Percentiles rank a stretch among this genome's conserved stretches.
These are phyloP conservation scores for Eolophus roseicapilla DNA, from an alignment of 2,113 vertebrate genomes.

Conservation along the genomic window DNA sequence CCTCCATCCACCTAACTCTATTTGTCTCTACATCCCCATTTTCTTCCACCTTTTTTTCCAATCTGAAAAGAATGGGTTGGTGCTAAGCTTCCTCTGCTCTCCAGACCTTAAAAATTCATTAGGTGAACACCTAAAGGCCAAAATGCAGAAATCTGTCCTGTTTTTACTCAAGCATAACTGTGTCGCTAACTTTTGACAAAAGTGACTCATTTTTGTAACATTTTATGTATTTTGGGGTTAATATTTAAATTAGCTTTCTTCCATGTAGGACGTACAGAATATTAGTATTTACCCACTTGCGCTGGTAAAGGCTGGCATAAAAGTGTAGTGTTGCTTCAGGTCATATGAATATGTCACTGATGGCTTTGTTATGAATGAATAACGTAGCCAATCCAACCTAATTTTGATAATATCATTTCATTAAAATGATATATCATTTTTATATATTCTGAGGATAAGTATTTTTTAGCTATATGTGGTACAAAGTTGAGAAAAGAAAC, in stretches of 20 bases:
- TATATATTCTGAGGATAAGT: neutral
- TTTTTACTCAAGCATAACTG: neutral
- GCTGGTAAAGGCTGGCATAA: neutral
- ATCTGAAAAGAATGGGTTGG: neutral
- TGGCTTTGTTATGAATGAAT: neutral
- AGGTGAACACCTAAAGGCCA: neutral
- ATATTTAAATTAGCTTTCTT: neutral
- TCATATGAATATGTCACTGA: neutral
- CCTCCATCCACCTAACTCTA: neutral
- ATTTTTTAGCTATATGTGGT: constrained; percentile 18
- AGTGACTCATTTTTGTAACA: neutral
- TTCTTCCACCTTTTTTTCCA: neutral
- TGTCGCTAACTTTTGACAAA: neutral
- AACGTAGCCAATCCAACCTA: neutral
- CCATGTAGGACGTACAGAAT: neutral
- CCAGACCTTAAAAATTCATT: neutral
- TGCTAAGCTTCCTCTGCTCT: neutral
- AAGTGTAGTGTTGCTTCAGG: neutral
- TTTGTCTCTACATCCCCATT: neutral
- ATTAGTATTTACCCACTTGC: neutral
- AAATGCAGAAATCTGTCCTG: neutral
- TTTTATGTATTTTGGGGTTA: neutral
- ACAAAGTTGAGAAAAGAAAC: neutral
- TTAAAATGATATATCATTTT: neutral
- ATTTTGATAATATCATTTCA: neutral